Base-by-base conservation (phyloP, 2,113 vertebrate genomes). In the Gulo gulo region DNA sequence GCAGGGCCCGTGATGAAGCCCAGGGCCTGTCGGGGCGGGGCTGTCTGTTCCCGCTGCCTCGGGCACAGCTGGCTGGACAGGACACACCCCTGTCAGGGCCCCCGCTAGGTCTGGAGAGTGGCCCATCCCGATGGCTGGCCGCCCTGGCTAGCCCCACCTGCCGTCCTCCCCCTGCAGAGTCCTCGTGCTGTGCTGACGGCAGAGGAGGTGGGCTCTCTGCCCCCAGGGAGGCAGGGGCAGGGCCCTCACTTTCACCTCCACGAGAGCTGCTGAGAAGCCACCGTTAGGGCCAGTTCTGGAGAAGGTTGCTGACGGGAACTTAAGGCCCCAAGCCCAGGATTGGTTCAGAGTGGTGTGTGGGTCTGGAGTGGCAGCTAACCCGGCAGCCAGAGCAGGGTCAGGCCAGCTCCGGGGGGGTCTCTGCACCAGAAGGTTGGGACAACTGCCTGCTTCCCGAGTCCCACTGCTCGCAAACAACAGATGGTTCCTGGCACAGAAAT, bases 161-260 rank as follows among this genome's bases (percentile, higher is more conserved):
- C 73, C 39, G 24, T 74, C 7, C 10, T 1, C 67, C 4, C 50
- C 21, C 20, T 26, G 7, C 12, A 4, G 23, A 0, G 6, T 10
- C 65, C n/a, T 52, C 18, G 47, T 57, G 21, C 15, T 12, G 2
- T 0, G 7, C 63, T 7, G n/a, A 42, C 13, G 0, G 0, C 21
- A 14, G 61, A 15, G 0, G 20, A 71, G 8, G 16, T 12, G 0
- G 34, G 50, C 5, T 31, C 55, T 80, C 39, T 0, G 4, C 31
- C n/a, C 39, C 18, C 6, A 0, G 24, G 8, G 59, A 52, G n/a
- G 31, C 39, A 34, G 39, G 55, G 23, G 4, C 74, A 5, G 18
- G n/a, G 18, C 24, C 57, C 67, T n/a, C 1, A 3, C 14, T 14
- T 16, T 9, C 5, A 0, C 29, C 42, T 15, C 50, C 23, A 18